These are phyloP conservation scores for Phasianus colchicus DNA, from an alignment of 2,113 vertebrate species.

Conservation along the genomic window DNA sequence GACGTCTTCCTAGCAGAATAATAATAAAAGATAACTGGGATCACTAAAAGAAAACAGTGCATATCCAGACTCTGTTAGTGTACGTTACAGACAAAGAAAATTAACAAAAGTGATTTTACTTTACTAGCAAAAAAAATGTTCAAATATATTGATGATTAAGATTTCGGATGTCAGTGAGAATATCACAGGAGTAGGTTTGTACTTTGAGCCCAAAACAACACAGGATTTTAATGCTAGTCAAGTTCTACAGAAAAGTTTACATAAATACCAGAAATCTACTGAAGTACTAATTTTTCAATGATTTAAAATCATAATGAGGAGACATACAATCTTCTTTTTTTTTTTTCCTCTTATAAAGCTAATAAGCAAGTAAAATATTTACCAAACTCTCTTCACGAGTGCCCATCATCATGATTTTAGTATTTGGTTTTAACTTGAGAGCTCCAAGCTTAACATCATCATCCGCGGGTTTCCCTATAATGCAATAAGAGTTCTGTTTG, in stretches of 20 bases:
- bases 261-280: not conserved
- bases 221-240: not conserved
- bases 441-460: slow-evolving; percentile 95
- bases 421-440: slow-evolving; percentile 97
- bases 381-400: slow-evolving; percentile 98
- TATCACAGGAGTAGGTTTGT: not conserved
- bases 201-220: not conserved
- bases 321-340: not conserved
- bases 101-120: not conserved
- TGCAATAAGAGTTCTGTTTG: slow-evolving; percentile 61
- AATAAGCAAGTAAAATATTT: slow-evolving; percentile 71
- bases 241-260: not conserved
- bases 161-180: not conserved
- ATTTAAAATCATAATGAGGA: not conserved
- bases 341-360: not conserved
- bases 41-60: not conserved
- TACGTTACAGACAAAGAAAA: not conserved
- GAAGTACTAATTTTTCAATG: not conserved
- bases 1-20: slow-evolving; percentile 90
- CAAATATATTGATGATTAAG: not conserved
- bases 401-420: slow-evolving; percentile 99
- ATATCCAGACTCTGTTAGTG: not conserved
- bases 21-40: not conserved
- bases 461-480: slow-evolving; percentile 94
- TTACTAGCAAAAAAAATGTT: not conserved